Percentiles rank a stretch among this genome's conserved stretches.
Evolutionary conservation across 1,140 invertebrate genomes (phyloP).

Genomic region (Magallana gigas): DNA sequence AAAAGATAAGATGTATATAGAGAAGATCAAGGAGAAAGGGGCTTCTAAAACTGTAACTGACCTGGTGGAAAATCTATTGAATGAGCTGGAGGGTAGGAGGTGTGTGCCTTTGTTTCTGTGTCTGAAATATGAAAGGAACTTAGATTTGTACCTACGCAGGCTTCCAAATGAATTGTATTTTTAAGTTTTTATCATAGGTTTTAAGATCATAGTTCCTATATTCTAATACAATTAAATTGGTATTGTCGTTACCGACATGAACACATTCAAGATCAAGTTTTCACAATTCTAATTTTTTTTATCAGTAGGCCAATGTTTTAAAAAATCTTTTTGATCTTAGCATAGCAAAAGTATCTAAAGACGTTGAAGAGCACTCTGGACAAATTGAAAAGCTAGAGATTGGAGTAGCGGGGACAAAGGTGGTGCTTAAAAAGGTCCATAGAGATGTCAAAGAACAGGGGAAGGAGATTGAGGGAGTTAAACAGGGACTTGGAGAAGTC

Average conservation of each 20-base stretch:
- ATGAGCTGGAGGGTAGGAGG: conserved; percentile 66
- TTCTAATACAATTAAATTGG: too few relatives aligned
- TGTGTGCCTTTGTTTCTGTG: conserved; percentile 11
- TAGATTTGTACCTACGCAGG: too few relatives aligned
- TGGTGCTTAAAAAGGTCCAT: conserved; percentile 58
- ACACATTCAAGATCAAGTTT: too few relatives aligned
- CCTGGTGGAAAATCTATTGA: conserved; percentile 40
- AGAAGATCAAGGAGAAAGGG: conserved; percentile 21
- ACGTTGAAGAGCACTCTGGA: conserved; percentile 56
- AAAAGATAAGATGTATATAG: conserved; percentile 35
- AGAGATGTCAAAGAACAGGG: conserved; percentile 60
- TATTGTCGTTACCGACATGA: too few relatives aligned
- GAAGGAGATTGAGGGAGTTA: conserved; percentile 63
- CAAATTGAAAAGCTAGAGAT: conserved; percentile 59
- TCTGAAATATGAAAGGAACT: too few relatives aligned
- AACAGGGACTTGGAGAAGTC: conserved; percentile 61
- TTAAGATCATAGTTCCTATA: too few relatives aligned
- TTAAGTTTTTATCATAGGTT: too few relatives aligned
- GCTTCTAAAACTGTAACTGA: conserved; percentile 41
- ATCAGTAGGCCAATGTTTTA: not conserved
- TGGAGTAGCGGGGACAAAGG: conserved; percentile 59
- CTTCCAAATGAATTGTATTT: too few relatives aligned
- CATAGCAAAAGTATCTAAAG: conserved; percentile 53
- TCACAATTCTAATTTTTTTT: not conserved
- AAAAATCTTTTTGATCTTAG: conserved; percentile 51